Percentiles rank a stretch among this genome's conserved stretches.
These are phyloP conservation scores for Ophion ellenae DNA, from an alignment of 2,888 invertebrate genomes.

Conservation along the genomic window DNA sequence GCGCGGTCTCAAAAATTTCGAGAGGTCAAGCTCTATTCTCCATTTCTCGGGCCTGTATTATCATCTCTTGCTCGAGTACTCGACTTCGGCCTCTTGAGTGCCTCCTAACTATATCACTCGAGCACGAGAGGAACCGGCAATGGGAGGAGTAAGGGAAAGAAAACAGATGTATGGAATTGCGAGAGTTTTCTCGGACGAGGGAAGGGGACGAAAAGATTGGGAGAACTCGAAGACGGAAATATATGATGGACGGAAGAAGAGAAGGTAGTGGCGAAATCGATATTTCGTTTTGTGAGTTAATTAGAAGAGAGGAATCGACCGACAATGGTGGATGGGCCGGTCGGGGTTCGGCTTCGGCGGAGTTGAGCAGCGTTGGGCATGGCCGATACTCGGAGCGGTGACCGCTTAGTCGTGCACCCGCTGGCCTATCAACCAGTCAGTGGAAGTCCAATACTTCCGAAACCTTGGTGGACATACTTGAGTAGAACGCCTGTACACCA, in stretches of 20 bases:
- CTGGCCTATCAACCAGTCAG: no score
- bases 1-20: constrained; percentile 50
- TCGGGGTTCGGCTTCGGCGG: no score
- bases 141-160: background rate
- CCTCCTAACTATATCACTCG: constrained; percentile 43
- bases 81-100: constrained; percentile 40
- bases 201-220: constrained; percentile 23
- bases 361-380: no score
- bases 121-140: constrained; percentile 23
- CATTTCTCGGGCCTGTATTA: constrained; percentile 29
- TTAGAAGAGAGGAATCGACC: constrained; percentile 57
- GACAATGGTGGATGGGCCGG: no score
- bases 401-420: no score
- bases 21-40: constrained; percentile 39
- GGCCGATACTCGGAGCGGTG: no score
- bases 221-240: constrained; percentile 14
- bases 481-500: no score
- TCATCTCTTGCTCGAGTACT: constrained; percentile 33
- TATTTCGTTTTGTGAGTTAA: background rate
- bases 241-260: background rate
- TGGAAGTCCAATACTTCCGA: no score
- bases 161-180: background rate
- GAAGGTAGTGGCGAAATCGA: background rate
- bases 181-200: background rate
- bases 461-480: no score